A percentile compares a stretch with the other conserved stretches of the same genome.
phyloP scores from a whole-genome alignment of 2,888 invertebrate genomes.

The Lasioglossum lativentre region DNA sequence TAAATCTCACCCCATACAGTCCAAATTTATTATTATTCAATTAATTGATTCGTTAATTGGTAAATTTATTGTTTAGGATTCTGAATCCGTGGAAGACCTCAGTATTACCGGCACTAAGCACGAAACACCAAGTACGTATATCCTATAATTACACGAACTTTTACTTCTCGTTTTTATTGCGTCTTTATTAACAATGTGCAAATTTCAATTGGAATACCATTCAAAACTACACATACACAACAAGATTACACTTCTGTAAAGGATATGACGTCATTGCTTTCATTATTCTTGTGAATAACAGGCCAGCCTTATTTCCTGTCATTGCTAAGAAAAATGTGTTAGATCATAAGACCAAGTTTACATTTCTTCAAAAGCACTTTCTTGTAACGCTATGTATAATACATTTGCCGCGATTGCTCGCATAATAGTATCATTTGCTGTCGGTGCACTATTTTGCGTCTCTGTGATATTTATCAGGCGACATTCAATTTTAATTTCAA shows the following conservation, averaged over 20 bases:
- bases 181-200: not conserved
- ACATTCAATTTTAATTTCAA: not conserved
- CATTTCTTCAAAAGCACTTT: constrained; percentile 42
- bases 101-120: constrained; percentile 79
- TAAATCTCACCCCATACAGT: no score
- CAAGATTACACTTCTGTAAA: constrained; percentile 39
- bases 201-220: constrained; percentile 12
- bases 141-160: not conserved
- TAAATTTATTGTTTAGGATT: constrained; percentile 80
- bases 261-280: constrained; percentile 61
- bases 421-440: not conserved
- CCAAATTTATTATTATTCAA: no score
- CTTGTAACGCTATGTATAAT: not conserved
- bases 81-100: constrained; percentile 85
- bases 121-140: constrained; percentile 80
- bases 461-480: not conserved
- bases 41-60: not conserved
- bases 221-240: constrained; percentile 27
- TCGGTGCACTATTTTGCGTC: constrained; percentile 1
- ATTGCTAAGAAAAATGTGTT: constrained; percentile 46
- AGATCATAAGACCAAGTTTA: constrained; percentile 39
- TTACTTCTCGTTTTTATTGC: not conserved
- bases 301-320: constrained; percentile 38
- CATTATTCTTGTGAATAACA: constrained; percentile 60
- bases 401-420: not conserved